Base-by-base conservation (phyloP, 2,888 invertebrate genomes). In the Lepidocyrtoides sp. region DNA sequence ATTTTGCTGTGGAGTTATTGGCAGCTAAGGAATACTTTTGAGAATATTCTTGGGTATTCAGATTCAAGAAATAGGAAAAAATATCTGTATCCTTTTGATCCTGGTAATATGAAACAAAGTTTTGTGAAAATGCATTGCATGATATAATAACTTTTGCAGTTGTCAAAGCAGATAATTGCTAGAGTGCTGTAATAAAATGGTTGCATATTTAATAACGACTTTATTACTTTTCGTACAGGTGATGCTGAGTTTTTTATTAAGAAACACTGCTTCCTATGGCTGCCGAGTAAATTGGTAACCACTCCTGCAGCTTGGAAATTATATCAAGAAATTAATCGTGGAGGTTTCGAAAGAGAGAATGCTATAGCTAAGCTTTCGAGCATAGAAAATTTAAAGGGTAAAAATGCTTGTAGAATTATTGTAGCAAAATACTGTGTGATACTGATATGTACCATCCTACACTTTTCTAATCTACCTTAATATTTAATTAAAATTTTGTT, bases 41-140 rank as follows among this genome's bases (percentile, higher is more conserved):
- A 79, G 17, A 5, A 79, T 32, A 17, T 79, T 32, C 54, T 79
- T 17, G 79, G 79, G 3, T 54, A 54, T 36, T 51, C 79, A 2
- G 17, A 32, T 14, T 26, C 77, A 1, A 79, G 20, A 32, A 32
- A 2, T 10, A 32, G n/a, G 79, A 79, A 79, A 32, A 32, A 54
- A 7, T 79, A 54, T 79, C 54, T 92, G 17, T 92, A 92, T 63
- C 79, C 89, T 2, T 69, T 85, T 82, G 93, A 93, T 72, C 92
- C 93, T 14, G 86, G 93, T 93, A 91, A 90, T 91, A 51, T n/a
- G 23, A 14, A 29, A 23, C 4, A 7, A 1, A 54, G n/a, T 54
- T 26, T 23, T 26, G 10, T 60, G 10, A 51, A 51, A 51, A n/a
- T n/a, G n/a, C 14, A 51, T 14, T 57, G 57, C 17, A 10, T 2